Conservation (phyloP, 2,797 vertebrate genomes). For the Sebastes trivittatus region DNA sequence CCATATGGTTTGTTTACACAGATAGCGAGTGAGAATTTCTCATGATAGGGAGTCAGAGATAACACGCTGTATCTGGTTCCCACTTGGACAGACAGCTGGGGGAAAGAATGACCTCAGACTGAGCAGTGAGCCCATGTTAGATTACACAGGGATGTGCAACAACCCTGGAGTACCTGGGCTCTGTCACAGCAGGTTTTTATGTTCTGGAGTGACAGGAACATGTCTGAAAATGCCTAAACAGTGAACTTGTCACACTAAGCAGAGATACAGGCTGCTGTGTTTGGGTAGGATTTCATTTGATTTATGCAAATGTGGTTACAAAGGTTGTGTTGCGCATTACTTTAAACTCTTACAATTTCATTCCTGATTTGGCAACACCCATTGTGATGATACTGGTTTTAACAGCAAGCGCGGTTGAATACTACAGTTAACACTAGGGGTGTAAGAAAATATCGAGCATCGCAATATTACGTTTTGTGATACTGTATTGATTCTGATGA, state of each 20-base stretch:
- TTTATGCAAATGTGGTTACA: background rate
- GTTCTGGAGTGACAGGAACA: background rate
- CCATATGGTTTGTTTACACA: constrained; percentile 64
- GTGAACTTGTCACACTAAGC: background rate
- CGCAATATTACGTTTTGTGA: no score
- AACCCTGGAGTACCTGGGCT: constrained; percentile 11
- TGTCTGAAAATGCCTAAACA: background rate
- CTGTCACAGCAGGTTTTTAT: constrained; percentile 22
- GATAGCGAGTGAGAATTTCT: constrained; percentile 62
- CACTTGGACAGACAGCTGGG: constrained; percentile 46
- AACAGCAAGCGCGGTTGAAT: background rate
- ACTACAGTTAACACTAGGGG: no score
- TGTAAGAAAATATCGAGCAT: no score
- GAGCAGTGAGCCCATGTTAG: constrained; percentile 28
- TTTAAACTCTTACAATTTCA: background rate
- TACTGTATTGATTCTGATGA: no score
- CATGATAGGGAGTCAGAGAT: constrained; percentile 69
- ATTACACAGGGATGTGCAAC: constrained; percentile 28
- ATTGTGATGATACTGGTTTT: background rate
- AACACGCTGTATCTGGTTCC: constrained; percentile 64
- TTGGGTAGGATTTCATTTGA: background rate
- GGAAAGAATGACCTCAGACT: constrained; percentile 63
- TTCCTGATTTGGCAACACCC: background rate
- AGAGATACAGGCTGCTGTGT: background rate
- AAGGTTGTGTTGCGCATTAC: background rate